Percentiles rank a stretch among this genome's conserved stretches.
These are phyloP conservation scores for Tragelaphus strepsiceros DNA, from an alignment of 2,113 vertebrate species.

Conservation along the genomic window DNA sequence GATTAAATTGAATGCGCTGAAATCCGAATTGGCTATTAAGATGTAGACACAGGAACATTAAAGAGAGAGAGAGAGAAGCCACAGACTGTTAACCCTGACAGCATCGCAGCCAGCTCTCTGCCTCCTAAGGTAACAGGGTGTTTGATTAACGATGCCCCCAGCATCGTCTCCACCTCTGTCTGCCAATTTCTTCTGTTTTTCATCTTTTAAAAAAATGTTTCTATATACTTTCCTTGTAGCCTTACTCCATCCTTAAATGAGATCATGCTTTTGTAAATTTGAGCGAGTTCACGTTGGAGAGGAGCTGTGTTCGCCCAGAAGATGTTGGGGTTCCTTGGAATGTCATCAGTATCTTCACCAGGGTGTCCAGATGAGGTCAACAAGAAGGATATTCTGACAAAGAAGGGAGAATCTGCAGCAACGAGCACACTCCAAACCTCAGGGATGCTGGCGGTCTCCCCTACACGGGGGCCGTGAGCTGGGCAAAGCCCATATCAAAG, in stretches of 20 bases:
- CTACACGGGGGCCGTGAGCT: fast-evolving
- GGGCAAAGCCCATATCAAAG: not conserved
- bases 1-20: not conserved
- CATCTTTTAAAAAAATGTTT: fast-evolving
- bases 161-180: no score
- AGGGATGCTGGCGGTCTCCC: no score
- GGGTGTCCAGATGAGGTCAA: fast-evolving
- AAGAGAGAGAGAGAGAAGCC: not conserved
- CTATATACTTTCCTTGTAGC: not conserved
- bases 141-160: not conserved
- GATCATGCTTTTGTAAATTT: not conserved
- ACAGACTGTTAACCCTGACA: fast-evolving
- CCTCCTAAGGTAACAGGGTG: not conserved
- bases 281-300: fast-evolving
- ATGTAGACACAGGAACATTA: not conserved
- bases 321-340: not conserved
- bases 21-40: not conserved
- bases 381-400: not conserved
- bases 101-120: fast-evolving
- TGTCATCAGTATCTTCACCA: no score
- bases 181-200: not conserved
- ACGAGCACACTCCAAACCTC: fast-evolving
- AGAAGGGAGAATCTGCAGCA: fast-evolving
- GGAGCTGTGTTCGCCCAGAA: not conserved
- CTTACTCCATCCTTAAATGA: not conserved